These are phyloP conservation scores for Zaprionus nigranus DNA, from an alignment of 1,140 invertebrate genomes.

Conservation along the genomic window DNA sequence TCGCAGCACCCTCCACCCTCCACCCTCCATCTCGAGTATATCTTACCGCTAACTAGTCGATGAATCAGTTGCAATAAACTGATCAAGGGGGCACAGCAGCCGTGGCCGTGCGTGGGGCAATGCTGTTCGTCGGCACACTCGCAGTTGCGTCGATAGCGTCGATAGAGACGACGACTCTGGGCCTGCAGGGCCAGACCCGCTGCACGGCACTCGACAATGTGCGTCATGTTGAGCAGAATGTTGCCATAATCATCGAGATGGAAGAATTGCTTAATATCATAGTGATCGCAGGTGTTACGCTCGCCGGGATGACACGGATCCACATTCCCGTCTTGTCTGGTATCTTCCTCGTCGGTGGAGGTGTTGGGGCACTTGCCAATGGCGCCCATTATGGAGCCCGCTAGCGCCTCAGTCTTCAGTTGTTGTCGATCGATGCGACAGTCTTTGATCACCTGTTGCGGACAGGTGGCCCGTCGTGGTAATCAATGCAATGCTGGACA, in stretches of 20 bases:
- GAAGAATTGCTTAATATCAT: constrained; percentile 83
- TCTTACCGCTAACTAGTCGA: constrained; percentile 68
- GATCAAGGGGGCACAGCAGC: constrained; percentile 54
- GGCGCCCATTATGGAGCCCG: constrained; percentile 80
- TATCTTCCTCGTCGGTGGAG: not conserved
- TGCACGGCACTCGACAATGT: constrained; percentile 74
- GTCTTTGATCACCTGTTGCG: constrained; percentile 76
- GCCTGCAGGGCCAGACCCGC: constrained; percentile 59
- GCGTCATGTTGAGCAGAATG: constrained; percentile 77
- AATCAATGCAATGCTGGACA: constrained; percentile 36
- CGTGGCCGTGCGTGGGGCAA: constrained; percentile 34
- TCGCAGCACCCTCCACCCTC: not conserved
- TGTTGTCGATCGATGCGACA: constrained; percentile 77
- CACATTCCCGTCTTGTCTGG: not conserved
- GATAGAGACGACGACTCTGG: constrained; percentile 69
- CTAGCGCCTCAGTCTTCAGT: constrained; percentile 81
- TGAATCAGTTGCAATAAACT: constrained; percentile 51
- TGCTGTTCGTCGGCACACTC: constrained; percentile 63
- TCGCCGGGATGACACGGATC: constrained; percentile 71
- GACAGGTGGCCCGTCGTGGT: constrained; percentile 46
- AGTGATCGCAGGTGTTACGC: constrained; percentile 77
- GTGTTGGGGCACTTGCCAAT: constrained; percentile 70
- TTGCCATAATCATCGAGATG: constrained; percentile 82
- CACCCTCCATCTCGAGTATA: not conserved
- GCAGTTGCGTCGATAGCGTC: constrained; percentile 69